Percentiles rank a stretch among this genome's conserved stretches.
phyloP scores from a whole-genome alignment of 2,888 invertebrate genomes.

The Cremastobaeus sp. region DNA sequence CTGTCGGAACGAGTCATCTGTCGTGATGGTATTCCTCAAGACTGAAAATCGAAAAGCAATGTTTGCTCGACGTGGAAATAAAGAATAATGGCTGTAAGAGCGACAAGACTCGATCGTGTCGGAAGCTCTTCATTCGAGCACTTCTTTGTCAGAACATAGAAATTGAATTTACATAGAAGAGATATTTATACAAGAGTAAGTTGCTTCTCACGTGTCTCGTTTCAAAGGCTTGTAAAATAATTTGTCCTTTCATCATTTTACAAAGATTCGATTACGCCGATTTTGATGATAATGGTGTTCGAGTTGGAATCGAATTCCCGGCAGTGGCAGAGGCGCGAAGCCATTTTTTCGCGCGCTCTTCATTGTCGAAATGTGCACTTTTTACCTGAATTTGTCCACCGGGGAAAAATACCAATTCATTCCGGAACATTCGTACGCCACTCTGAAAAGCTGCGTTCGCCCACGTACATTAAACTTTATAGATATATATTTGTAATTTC shows the following conservation, averaged over 20 bases:
- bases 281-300: slow-evolving; percentile 19
- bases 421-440: too few species aligned
- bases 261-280: slow-evolving; percentile 7
- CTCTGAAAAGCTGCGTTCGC: too few species aligned
- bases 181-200: slow-evolving; percentile 53
- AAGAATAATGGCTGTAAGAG: slow-evolving; percentile 59
- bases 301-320: slow-evolving; percentile 1
- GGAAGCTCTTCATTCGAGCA: slow-evolving; percentile 58
- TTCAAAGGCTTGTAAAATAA: slow-evolving; percentile 50
- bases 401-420: too few species aligned
- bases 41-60: slow-evolving; percentile 58
- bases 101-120: slow-evolving; percentile 55
- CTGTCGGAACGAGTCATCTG: slow-evolving; percentile 53
- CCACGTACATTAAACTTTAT: too few species aligned
- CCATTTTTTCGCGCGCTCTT: too few species aligned
- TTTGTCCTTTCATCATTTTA: slow-evolving; percentile 8
- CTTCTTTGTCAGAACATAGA: slow-evolving; percentile 56
- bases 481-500: too few species aligned
- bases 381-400: too few species aligned
- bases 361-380: too few species aligned
- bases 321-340: too few species aligned
- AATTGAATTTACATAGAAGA: slow-evolving; percentile 60
- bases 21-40: slow-evolving; percentile 59
- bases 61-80: slow-evolving; percentile 55
- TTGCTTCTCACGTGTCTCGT: slow-evolving; percentile 46